Percentiles rank a stretch among this genome's conserved stretches.
phyloP scores from a whole-genome alignment of 2,797 vertebrate genomes.

The Emys orbicularis region DNA sequence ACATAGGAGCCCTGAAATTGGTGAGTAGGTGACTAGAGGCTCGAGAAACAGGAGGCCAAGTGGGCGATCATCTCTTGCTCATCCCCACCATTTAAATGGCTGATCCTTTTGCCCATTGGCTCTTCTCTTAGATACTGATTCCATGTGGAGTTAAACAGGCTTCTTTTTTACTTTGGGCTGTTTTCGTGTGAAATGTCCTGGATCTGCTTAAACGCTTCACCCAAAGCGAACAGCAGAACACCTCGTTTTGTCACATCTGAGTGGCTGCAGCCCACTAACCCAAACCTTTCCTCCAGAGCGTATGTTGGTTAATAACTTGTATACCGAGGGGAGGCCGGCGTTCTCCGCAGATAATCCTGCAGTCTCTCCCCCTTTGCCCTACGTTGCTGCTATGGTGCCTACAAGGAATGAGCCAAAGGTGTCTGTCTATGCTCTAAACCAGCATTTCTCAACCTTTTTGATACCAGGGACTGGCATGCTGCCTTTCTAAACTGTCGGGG shows the following conservation, averaged over 20 bases:
- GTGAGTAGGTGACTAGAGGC: neutral
- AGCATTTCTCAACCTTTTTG: neutral
- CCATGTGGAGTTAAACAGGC: neutral
- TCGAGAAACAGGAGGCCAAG: neutral
- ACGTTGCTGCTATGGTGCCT: neutral
- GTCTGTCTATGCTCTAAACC: neutral
- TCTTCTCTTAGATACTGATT: neutral
- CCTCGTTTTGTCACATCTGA: neutral
- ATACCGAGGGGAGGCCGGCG: neutral
- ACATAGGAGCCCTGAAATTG: neutral
- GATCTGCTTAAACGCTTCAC: constrained; percentile 58
- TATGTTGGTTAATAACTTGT: neutral
- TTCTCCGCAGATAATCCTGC: neutral
- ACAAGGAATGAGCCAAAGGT: neutral
- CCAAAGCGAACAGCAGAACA: constrained; percentile 11
- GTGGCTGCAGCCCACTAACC: accelerated
- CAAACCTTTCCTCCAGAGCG: accelerated
- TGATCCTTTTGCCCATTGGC: neutral
- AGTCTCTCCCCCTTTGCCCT: neutral
- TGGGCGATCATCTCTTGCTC: neutral
- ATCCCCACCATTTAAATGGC: neutral
- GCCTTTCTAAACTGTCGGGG: neutral
- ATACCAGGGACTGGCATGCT: neutral
- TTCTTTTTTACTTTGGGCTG: neutral
- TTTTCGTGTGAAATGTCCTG: constrained; percentile 6